Evolutionary conservation across 2,888 invertebrate genomes (phyloP), one percentile per base, ranked within the genome.

Genomic region (Abscondita cerata): DNA sequence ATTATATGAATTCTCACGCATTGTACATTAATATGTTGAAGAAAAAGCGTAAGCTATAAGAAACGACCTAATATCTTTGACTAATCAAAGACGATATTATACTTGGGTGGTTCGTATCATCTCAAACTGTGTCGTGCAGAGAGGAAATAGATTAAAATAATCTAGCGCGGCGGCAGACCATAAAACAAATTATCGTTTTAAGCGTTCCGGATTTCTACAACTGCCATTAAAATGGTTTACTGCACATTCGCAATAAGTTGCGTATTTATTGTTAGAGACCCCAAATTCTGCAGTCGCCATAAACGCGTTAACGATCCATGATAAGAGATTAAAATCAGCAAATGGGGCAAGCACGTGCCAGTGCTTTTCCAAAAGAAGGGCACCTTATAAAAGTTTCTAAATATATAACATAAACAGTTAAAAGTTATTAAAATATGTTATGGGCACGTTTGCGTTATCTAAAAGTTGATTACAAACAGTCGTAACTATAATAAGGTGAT

Each of bases 91-190:
- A 25, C 2, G 25, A 25, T 68, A 68, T 62, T 63, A 68, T 41
- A 68, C 56, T 68, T 64, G 64, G 68, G 51, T 67, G 65, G 63
- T 62, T 56, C 47, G 53, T 53, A 58, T 60, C 63, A 63, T 67
- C 67, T 52, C 60, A 53, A 59, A 47, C 55, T 47, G 48, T 51
- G 61, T 55, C 53, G 56, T 61, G 51, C 48, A 46, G 52, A 66
- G 73, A 73, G 73, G 73, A 75, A 75, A 74, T 71, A 72, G 73
- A 74, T 74, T 74, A 72, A 73, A 72, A 73, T 71, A 75, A 75
- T 75, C 73, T 73, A 71, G 69, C 68, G 73, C 68, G 72, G 71
- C 73, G 75, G 73, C 68, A 69, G 73, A 75, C 71, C 75, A 74
- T 74, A 73, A 75, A 74, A 74, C 75, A 72, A 73, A 75, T 75